Conservation (phyloP, 37 sponge, comb jelly and placozoan species). For the Beroe ovata region DNA sequence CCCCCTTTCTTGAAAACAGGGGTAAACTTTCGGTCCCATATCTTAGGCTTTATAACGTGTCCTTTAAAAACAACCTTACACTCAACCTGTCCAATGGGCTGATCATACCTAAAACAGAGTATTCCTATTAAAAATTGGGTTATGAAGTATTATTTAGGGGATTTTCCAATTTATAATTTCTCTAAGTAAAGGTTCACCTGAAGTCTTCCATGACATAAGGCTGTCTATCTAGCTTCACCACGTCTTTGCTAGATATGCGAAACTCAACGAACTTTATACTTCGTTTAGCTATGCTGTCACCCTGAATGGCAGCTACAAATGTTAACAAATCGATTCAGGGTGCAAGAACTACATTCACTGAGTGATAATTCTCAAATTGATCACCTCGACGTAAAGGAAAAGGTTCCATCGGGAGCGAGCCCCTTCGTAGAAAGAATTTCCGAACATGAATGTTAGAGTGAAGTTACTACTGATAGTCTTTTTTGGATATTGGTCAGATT, state of each 20-base stretch:
- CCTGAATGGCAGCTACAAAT: no score
- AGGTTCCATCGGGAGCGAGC: background rate
- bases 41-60: constrained; percentile 26
- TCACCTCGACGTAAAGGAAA: constrained; percentile 13
- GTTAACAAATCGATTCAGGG: no score
- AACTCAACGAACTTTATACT: constrained; percentile 59
- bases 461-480: background rate
- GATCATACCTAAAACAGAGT: background rate
- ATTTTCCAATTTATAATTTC: no score
- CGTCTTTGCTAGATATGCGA: constrained; percentile 9
- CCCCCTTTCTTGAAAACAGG: background rate
- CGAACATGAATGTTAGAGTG: background rate
- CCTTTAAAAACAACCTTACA: background rate
- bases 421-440: background rate
- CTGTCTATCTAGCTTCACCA: background rate
- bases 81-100: background rate
- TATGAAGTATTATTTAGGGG: no score
- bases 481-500: background rate
- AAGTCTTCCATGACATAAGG: constrained; percentile 37
- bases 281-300: background rate
- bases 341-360: no score
- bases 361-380: no score
- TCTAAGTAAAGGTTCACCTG: no score
- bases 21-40: background rate
- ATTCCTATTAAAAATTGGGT: no score